These are phyloP conservation scores for Parelbella ahira DNA, from an alignment of 2,888 invertebrate species.

Conservation along the genomic window DNA sequence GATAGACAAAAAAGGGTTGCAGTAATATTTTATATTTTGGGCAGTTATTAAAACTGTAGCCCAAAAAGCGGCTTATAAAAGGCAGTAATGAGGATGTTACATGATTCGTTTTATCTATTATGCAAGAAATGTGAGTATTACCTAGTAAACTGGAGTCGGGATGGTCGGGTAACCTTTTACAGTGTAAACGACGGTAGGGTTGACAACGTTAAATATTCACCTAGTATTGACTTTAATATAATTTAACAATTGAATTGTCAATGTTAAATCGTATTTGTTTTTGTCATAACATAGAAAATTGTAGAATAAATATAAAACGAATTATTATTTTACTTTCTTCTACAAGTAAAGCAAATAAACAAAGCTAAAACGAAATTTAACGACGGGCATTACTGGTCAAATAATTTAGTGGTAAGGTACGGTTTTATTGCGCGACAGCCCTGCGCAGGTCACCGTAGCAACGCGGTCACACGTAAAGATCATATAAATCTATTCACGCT, in stretches of 20 bases:
- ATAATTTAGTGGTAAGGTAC: too few relatives aligned
- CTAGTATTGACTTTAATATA: too few relatives aligned
- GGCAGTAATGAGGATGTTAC: constrained; percentile 14
- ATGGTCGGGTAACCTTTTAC: constrained; percentile 17
- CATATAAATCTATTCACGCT: constrained; percentile 12
- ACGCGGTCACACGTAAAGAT: constrained; percentile 7
- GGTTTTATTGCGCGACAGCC: neutral
- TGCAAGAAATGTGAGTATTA: constrained; percentile 14
- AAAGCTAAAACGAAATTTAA: too few relatives aligned
- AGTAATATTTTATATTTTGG: too few relatives aligned
- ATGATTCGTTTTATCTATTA: constrained; percentile 6
- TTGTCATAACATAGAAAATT: too few relatives aligned
- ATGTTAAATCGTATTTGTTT: too few relatives aligned
- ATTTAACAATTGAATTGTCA: too few relatives aligned
- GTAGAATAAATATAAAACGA: too few relatives aligned
- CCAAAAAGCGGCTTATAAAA: constrained; percentile 7
- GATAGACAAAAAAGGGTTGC: too few relatives aligned
- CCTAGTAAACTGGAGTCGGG: constrained; percentile 3
- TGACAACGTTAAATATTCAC: neutral
- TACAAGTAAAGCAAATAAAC: too few relatives aligned
- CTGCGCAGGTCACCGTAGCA: constrained; percentile 9
- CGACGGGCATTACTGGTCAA: too few relatives aligned
- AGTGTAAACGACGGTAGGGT: neutral
- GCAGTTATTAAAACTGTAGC: constrained; percentile 17
- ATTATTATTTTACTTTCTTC: too few relatives aligned